Evolutionary conservation across 2,797 vertebrate species (phyloP), one percentile per base, ranked within the genome.

Genomic region (Enteromius fasciolatus): DNA sequence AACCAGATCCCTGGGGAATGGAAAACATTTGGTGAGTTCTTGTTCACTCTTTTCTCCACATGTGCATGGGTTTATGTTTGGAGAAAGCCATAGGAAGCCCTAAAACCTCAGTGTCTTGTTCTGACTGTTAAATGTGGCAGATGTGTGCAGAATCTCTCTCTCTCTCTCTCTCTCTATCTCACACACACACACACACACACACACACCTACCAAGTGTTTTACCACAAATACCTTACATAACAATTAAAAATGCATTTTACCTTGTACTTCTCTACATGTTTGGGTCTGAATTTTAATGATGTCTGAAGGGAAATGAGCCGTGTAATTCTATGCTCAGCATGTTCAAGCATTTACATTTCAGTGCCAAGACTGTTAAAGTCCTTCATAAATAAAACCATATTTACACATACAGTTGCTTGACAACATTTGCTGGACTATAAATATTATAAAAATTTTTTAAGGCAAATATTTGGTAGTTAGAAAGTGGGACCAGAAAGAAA

Each of bases 31-130:
- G 69, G 39, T 61, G 28, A 73, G 25, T 14, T 61, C 41, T 73
- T 73, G 79, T 81, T 73, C 63, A 72, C 54, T 61, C 4, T 31
- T 69, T 48, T 36, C 68, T 39, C 69, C 41, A 70, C 28, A 48
- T 80, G 23, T 80, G 79, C 28, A 14, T 14, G 33, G 12, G 15
- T 23, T 50, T 73, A 72, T 80, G 18, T 48, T 48, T 70, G 52
- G 23, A 70, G 52, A 50, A 36, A 63, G 25, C 28, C 79, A 74
- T 23, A 64, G 57, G 41, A 73, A 80, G 20, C 20, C 28, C 18
- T 36, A 63, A 48, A 72, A 36, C 14, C 25, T 41, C 7, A 17
- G 8, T 36, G 57, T 72, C 41, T 81, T 54, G 5, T 18, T 68
- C 31, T 25, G 66, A n/a, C 41, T 23, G 14, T 57, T 78, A 39